Percentiles rank a stretch among this genome's conserved stretches.
Conservation (phyloP, 1,140 invertebrate genomes). For the Odontomachus brunneus region DNA sequence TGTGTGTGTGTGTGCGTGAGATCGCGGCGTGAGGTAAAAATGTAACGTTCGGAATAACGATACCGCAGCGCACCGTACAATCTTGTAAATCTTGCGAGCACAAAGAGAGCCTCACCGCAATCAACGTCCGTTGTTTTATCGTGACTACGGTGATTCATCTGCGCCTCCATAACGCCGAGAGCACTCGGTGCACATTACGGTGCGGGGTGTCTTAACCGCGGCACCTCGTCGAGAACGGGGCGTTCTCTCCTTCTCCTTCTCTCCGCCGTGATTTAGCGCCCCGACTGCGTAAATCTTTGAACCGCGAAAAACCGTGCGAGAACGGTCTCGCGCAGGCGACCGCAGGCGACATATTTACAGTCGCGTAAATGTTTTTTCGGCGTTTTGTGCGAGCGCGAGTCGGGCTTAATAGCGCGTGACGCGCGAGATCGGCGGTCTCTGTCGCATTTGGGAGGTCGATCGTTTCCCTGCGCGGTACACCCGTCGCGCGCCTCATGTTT, state of each 20-base stretch:
- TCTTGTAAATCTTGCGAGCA: background rate
- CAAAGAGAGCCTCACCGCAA: background rate
- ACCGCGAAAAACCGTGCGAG: conserved; percentile 57
- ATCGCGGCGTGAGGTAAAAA: background rate
- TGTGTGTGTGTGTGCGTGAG: no score
- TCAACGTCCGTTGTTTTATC: conserved; percentile 27
- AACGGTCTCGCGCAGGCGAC: conserved; percentile 41
- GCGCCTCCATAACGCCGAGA: background rate
- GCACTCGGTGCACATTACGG: conserved; percentile 6
- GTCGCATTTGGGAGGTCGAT: conserved; percentile 47
- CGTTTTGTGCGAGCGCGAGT: background rate
- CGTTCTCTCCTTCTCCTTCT: conserved; percentile 11
- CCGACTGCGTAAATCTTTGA: conserved; percentile 67
- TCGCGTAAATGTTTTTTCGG: conserved; percentile 27
- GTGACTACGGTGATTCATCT: conserved; percentile 10
- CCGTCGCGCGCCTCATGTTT: conserved; percentile 36
- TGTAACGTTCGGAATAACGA: background rate
- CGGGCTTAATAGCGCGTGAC: conserved; percentile 59
- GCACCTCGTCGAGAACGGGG: background rate
- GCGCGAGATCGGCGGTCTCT: conserved; percentile 41
- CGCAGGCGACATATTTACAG: conserved; percentile 60
- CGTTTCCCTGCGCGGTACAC: conserved; percentile 13
- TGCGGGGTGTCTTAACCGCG: conserved; percentile 23
- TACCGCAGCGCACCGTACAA: background rate
- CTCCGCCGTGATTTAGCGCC: conserved; percentile 50